phyloP scores from a whole-genome alignment of 23 tunicate genomes.

The Corella eumyota region DNA sequence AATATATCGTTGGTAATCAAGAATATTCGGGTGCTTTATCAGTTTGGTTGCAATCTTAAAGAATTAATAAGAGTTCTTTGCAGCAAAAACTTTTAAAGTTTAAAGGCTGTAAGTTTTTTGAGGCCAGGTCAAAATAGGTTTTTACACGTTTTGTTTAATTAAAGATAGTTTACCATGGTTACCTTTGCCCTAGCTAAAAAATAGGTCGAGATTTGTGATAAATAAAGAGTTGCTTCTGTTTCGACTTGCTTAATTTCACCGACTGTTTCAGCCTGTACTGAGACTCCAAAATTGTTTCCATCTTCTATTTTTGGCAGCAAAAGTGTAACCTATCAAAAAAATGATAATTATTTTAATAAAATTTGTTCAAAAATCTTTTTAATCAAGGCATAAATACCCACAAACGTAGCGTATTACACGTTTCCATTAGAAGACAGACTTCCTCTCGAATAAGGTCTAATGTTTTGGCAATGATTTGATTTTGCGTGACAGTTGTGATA shows the following conservation, averaged over 20 bases:
- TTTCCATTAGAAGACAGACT: slow-evolving; percentile 34
- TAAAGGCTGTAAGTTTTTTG: too few species aligned
- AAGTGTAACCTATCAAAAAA: slow-evolving; percentile 39
- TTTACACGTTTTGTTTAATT: too few species aligned
- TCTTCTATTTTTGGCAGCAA: slow-evolving; percentile 80
- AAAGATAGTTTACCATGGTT: too few species aligned
- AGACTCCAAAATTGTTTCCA: slow-evolving; percentile 72
- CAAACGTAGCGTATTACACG: slow-evolving; percentile 44
- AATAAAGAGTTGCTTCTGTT: slow-evolving; percentile 35
- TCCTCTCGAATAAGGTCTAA: slow-evolving; percentile 25
- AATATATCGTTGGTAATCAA: slow-evolving; percentile 50
- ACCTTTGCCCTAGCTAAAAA: slow-evolving; percentile 67
- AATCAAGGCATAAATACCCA: too few species aligned
- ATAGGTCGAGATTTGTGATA: slow-evolving; percentile 28
- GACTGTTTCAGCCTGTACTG: slow-evolving; percentile 71
- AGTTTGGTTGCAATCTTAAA: slow-evolving; percentile 48
- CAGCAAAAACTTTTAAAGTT: too few species aligned
- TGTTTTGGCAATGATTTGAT: slow-evolving; percentile 16
- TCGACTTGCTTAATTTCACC: slow-evolving; percentile 56
- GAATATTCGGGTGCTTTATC: slow-evolving; percentile 41
- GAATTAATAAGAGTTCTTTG: too few species aligned
- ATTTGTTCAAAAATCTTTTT: neutral
- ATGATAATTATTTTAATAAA: neutral
- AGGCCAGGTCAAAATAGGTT: too few species aligned
- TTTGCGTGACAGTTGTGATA: neutral